Evolutionary conservation across 2,888 invertebrate species (phyloP), one percentile per base, ranked within the genome.

Genomic region (Nomada ferruginata): DNA sequence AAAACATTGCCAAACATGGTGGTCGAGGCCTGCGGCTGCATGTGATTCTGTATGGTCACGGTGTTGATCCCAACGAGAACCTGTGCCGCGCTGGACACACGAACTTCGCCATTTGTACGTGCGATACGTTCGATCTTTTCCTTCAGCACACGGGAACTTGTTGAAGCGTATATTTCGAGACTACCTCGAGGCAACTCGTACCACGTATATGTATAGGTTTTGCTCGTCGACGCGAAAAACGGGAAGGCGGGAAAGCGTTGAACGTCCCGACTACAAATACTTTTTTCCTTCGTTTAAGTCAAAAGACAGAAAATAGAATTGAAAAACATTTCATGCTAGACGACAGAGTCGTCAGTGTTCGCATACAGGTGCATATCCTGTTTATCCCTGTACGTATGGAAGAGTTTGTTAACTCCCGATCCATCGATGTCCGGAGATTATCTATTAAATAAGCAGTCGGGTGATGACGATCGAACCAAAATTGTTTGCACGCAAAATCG

Each of bases 11-110:
- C 97, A 0, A 97, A 98, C 90, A 98, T 98, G 97, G 96, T 98
- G 57, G 97, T 98, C n/a, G 97, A 98, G 88, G 96, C 97, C 9
- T 98, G 98, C 92, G 98, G 98, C 23, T 98, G 98, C 91, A 97
- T 97, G 96, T 97, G 94, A 94, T 26, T 70, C 36, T 7, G 36
- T 36, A 0, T 0, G 36, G 36, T 36, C 36, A 36, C 36, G 36
- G 36, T 36, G 36, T 57, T 15, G 5, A 11, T 53, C 26, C 52
- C 2, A 53, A 42, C 29, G 18, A 26, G 1, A 42, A 10, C 10
- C 20, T 10, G 2, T 52, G 11, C 26, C 29, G 29, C 11, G 1
- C 36, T 36, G 36, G 36, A 36, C 36, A 7, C 36, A 36, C 7
- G 36, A 36, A 36, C 36, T 5, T 36, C 36, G 36, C 36, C 36